Percentiles rank a stretch among this genome's conserved stretches.
phyloP scores from a whole-genome alignment of 2,888 invertebrate species.

The Romanomermis culicivorax region DNA sequence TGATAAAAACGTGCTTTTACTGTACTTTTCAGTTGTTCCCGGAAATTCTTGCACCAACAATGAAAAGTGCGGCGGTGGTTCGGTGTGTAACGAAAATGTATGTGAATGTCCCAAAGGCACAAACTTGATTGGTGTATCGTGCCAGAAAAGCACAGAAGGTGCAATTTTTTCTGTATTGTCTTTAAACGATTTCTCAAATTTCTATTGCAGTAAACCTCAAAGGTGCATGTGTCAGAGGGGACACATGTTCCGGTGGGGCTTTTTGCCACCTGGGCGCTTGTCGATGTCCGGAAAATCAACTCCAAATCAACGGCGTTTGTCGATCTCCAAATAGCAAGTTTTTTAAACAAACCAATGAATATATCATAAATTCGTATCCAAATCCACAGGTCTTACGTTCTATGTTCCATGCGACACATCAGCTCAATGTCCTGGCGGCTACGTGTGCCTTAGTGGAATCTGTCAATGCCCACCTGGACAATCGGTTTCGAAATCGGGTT shows the following conservation, averaged over 20 bases:
- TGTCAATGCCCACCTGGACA: slow-evolving; percentile 16
- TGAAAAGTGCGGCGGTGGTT: slow-evolving; percentile 16
- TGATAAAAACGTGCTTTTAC: too few relatives aligned
- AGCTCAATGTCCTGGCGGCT: slow-evolving; percentile 3
- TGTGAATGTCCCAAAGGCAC: slow-evolving; percentile 9
- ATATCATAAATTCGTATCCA: neutral
- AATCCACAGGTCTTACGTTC: neutral
- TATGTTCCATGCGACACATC: neutral
- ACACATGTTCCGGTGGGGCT: slow-evolving; percentile 2
- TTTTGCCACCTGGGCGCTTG: slow-evolving; percentile 1
- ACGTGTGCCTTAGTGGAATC: slow-evolving; percentile 12
- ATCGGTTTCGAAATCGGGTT: neutral
- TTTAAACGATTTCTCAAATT: neutral
- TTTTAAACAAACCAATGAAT: neutral
- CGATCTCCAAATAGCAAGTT: neutral
- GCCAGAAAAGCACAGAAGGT: neutral
- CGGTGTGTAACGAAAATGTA: slow-evolving; percentile 10
- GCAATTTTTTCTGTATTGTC: neutral
- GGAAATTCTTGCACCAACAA: neutral
- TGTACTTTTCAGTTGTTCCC: slow-evolving; percentile 4
- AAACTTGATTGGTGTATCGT: neutral
- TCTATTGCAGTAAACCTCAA: neutral
- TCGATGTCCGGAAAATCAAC: neutral
- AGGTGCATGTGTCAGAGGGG: neutral
- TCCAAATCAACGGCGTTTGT: neutral